A percentile compares a stretch with the other conserved stretches of the same genome.
phyloP scores from a whole-genome alignment of 2,888 invertebrate genomes.

The Helleia helle region DNA sequence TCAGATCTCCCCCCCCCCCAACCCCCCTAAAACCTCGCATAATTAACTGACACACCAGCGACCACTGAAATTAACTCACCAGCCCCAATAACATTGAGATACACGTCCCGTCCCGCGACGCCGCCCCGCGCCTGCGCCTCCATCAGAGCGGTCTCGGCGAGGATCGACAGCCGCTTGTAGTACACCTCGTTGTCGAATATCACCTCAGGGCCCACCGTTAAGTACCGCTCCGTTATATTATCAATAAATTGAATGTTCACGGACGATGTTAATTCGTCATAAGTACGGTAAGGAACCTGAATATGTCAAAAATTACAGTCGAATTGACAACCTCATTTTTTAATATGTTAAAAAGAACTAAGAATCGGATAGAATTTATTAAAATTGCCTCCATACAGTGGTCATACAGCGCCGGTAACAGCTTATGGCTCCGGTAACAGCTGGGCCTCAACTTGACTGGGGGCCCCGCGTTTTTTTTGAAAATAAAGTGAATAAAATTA shows the following conservation, averaged over 20 bases:
- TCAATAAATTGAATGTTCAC: slow-evolving; percentile 17
- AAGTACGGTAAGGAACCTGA: slow-evolving; percentile 32
- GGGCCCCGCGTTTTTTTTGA: too few relatives aligned
- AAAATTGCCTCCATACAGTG: too few relatives aligned
- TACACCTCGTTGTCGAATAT: slow-evolving; percentile 36
- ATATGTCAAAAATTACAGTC: background rate
- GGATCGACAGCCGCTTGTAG: slow-evolving; percentile 54
- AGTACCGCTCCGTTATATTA: slow-evolving; percentile 32
- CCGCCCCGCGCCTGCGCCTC: slow-evolving; percentile 72
- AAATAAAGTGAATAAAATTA: too few relatives aligned
- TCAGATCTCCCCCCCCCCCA: too few relatives aligned
- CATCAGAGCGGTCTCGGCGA: slow-evolving; percentile 72
- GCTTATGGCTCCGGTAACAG: too few relatives aligned
- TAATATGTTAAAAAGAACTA: too few relatives aligned
- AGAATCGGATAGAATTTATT: too few relatives aligned
- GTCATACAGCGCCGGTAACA: too few relatives aligned
- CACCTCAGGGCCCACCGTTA: slow-evolving; percentile 19
- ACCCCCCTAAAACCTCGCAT: too few relatives aligned
- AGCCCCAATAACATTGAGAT: slow-evolving; percentile 76
- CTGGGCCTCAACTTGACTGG: too few relatives aligned
- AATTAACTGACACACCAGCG: too few relatives aligned
- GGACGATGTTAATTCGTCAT: slow-evolving; percentile 26
- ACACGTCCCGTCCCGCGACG: slow-evolving; percentile 59
- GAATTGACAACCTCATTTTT: too few relatives aligned
- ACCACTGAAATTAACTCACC: slow-evolving; percentile 45